Percentiles rank a stretch among this genome's conserved stretches.
phyloP scores from a whole-genome alignment of 2,888 invertebrate species.

The Troides oblongomaculatus region DNA sequence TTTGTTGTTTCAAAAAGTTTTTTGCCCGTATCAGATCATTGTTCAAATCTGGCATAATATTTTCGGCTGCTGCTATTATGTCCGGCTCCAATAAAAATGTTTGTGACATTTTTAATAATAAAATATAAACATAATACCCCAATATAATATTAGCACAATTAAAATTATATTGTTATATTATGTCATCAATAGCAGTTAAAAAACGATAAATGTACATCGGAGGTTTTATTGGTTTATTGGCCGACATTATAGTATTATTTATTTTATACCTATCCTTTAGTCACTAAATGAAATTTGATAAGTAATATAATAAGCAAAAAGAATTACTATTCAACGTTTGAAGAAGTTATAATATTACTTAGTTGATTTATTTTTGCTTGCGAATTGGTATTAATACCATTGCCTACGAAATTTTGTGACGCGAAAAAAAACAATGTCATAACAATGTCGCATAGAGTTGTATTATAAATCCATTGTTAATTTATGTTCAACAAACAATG shows the following conservation, averaged over 20 bases:
- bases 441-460: not conserved
- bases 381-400: not conserved
- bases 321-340: too few relatives aligned
- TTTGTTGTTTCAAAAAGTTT: conserved; percentile 81
- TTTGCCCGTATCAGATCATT: conserved; percentile 81
- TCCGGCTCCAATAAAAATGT: conserved; percentile 67
- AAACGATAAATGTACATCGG: too few relatives aligned
- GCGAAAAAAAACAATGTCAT: not conserved
- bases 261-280: too few relatives aligned
- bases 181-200: not conserved
- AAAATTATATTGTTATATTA: not conserved
- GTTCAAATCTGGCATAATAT: conserved; percentile 75
- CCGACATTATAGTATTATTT: too few relatives aligned
- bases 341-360: too few relatives aligned
- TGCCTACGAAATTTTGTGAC: not conserved
- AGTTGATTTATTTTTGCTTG: too few relatives aligned
- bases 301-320: too few relatives aligned
- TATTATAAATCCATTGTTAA: not conserved
- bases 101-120: conserved; percentile 54
- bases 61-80: conserved; percentile 70
- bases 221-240: too few relatives aligned
- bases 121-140: not conserved
- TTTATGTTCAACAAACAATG: not conserved
- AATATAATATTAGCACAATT: not conserved
- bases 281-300: too few relatives aligned